Evolutionary conservation across 64 coral and sea anemone genomes (phyloP), one percentile per base, ranked within the genome.

Genomic region (Actinia tenebrosa): DNA sequence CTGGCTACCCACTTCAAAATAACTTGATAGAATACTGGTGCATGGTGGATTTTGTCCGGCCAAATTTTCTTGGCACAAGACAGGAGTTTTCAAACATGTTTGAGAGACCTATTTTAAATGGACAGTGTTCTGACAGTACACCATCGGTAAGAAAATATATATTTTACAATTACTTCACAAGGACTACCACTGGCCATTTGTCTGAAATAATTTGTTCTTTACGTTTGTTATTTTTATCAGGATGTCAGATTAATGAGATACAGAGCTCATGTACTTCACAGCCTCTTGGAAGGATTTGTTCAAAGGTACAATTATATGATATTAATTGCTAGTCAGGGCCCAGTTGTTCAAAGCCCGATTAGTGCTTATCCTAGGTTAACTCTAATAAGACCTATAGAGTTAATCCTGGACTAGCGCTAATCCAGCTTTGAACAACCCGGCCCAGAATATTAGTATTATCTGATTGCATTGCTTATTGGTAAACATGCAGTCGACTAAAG

Each of bases 41-140:
- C 37, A 98, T 98, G 96, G 96, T 98, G 55, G 96, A 98, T 87
- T 98, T 98, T 89, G 96, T 98, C 43, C 87, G 96, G 42, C 96
- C 96, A n/a, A 98, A 94, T 71, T 98, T 98, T 72, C 88, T 98
- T 7, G 96, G 96, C 80, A 94, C 84, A 26, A 94, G 91, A 81
- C 96, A 95, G 60, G 96, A 98, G 85, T 98, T 98, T 83, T 90
- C 88, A 23, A 98, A 98, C 85, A 98, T 95, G 96, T 98, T 98
- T 98, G 96, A 98, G 71, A 92, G 96, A 69, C 96, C 96, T 4
- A 98, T 98, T 58, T 53, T 95, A 1, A 98, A 98, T 85, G 96
- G 96, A 77, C 96, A 98, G 56, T 98, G 96, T 64, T 89, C 87
- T 71, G 96, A 98, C 53, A 98, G 96, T 56, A 98, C 96, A 37